A percentile compares a stretch with the other conserved stretches of the same genome.
Conservation (phyloP, 92 coral and sea anemone species). For the Palythoa heliodiscus region DNA sequence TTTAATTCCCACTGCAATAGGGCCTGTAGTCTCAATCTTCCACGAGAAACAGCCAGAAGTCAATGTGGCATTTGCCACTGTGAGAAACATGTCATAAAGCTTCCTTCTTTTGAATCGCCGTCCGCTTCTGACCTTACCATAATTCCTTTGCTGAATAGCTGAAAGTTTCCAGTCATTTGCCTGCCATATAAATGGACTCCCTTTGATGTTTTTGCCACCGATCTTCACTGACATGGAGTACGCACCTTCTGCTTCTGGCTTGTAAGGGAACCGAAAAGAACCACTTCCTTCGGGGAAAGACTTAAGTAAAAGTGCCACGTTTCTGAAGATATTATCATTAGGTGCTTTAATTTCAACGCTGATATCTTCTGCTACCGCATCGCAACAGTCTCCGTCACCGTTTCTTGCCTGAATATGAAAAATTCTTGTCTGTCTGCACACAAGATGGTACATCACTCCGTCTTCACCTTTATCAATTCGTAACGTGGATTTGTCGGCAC, state of each 20-base stretch:
- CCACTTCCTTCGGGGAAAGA: slow-evolving; percentile 12
- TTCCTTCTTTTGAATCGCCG: too few relatives aligned
- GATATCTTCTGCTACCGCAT: neutral
- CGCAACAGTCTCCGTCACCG: neutral
- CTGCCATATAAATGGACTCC: slow-evolving; percentile 22
- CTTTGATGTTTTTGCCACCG: neutral
- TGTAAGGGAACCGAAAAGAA: slow-evolving; percentile 14
- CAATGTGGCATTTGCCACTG: neutral
- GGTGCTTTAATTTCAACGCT: slow-evolving; percentile 11
- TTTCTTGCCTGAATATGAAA: slow-evolving; percentile 21
- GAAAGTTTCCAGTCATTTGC: slow-evolving; percentile 3
- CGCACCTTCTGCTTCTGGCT: neutral
- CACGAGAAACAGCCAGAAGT: neutral
- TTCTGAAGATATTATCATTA: too few relatives aligned
- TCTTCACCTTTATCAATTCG: slow-evolving; percentile 22
- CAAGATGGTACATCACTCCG: slow-evolving; percentile 31
- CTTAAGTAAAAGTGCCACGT: too few relatives aligned
- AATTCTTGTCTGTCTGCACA: slow-evolving; percentile 22
- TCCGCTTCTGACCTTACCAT: too few relatives aligned
- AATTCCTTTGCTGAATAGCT: too few relatives aligned
- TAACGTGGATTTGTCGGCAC: slow-evolving; percentile 18
- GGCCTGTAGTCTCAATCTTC: neutral
- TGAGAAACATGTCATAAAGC: too few relatives aligned
- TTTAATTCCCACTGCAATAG: neutral
- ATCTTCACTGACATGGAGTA: slow-evolving; percentile 23